Base-by-base conservation (phyloP, 2,888 invertebrate genomes). In the Limnephilus rhombicus region DNA sequence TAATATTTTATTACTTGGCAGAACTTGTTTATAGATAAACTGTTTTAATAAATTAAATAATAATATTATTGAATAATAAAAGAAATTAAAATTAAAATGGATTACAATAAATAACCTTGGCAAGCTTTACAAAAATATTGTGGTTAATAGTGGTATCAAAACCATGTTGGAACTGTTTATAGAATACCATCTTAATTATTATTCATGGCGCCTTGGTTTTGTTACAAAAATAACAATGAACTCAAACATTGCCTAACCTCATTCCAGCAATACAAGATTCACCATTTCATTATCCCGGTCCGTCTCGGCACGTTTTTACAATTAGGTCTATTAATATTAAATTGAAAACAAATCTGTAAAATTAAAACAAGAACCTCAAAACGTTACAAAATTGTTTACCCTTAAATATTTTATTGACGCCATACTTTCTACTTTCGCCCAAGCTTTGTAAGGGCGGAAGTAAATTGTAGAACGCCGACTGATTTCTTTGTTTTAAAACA, bases 391-490 rank as follows among this genome's bases (percentile, higher is more conserved):
- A 83, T 83, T 83, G 83, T 83, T 83, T 83, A 83, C 34, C 83
- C 83, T 83, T 83, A 37, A 15, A 83, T 83, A 83, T 83, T 83
- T 82, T 83, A 83, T 15, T 24, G 83, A 29, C 37, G 83, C 83
- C 83, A 83, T 83, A 18, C 18, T 83, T 83, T 83, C 83, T 37
- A n/a, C 37, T 15, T 18, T 18, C 83, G 49, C 49, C 49, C 49
- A 13, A 15, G 49, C 18, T 83, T 83, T 31, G 34, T 37, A 83
- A 18, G 34, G 37, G 83, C 83, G 83, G 83, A 83, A 83, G 83
- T 15, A 37, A 83, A 83, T 83, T 83, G 83, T 9, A 83, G 83
- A 18, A 83, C 37, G 83, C 83, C 83, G 37, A 37, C 31, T 31
- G 29, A 83, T 83, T 83, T 83, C 34, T 83, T 83, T 83, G 83